Conservation (phyloP, 1,140 invertebrate species). For the Hirudo medicinalis region DNA sequence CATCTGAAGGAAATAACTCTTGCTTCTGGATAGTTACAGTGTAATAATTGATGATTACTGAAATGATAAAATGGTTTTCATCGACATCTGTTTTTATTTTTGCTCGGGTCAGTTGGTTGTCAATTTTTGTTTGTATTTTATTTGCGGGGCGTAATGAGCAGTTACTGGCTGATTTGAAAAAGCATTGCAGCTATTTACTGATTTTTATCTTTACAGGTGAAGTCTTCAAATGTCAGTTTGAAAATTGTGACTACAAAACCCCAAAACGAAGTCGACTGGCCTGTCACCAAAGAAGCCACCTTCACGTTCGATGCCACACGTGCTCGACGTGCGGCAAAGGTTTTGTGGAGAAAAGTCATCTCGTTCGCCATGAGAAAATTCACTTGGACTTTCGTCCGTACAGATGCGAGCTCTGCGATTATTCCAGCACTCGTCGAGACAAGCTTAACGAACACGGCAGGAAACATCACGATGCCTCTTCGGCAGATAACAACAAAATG, state of each 20-base stretch:
- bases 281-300: conserved; percentile 52
- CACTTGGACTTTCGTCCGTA: conserved; percentile 50
- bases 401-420: conserved; percentile 50
- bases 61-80: no score
- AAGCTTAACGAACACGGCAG: conserved; percentile 55
- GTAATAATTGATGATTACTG: no score
- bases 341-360: conserved; percentile 56
- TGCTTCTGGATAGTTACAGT: no score
- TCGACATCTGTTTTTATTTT: no score
- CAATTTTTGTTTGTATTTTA: no score
- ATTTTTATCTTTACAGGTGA: conserved; percentile 40
- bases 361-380: conserved; percentile 52
- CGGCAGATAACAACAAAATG: neutral
- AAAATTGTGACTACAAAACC: conserved; percentile 52
- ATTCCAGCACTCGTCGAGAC: conserved; percentile 51
- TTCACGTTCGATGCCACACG: conserved; percentile 50
- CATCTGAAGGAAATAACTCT: no score
- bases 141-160: no score
- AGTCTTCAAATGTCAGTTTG: conserved; percentile 49
- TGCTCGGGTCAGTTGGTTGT: no score
- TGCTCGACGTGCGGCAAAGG: conserved; percentile 51
- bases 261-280: conserved; percentile 54
- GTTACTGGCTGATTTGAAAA: no score
- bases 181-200: no score
- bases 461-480: conserved; percentile 46